These are phyloP conservation scores for Myripristis jacobus DNA, from an alignment of 2,797 vertebrate genomes.

Conservation along the genomic window DNA sequence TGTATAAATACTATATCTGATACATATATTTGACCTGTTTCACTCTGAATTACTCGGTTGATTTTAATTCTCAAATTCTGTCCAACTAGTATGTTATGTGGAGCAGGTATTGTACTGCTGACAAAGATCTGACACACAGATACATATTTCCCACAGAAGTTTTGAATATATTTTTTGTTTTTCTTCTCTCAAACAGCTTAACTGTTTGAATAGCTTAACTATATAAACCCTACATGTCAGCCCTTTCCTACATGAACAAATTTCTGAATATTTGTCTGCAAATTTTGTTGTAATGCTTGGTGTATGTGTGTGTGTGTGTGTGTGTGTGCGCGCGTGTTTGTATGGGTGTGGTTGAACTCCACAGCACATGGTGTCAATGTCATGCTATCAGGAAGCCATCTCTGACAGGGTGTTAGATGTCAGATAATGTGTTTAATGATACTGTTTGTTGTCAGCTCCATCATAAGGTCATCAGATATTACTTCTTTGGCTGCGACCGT, in stretches of 20 bases:
- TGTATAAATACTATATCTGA: too few relatives aligned
- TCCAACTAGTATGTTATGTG: conserved; percentile 20
- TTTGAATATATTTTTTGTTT: conserved; percentile 10
- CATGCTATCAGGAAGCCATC: conserved; percentile 33
- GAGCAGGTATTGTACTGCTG: conserved; percentile 33
- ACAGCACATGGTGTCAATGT: conserved; percentile 37
- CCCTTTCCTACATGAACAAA: not conserved
- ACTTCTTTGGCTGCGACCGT: not conserved
- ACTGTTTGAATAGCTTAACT: not conserved
- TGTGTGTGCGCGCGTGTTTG: conserved; percentile 4
- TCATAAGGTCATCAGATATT: not conserved
- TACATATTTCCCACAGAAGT: conserved; percentile 17
- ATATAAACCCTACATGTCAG: not conserved
- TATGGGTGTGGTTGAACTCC: conserved; percentile 40
- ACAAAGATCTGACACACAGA: conserved; percentile 41
- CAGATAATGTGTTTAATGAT: conserved; percentile 33
- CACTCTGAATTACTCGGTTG: not conserved
- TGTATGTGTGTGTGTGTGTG: not conserved
- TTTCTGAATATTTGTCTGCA: not conserved
- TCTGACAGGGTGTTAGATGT: conserved; percentile 50
- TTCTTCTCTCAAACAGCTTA: not conserved
- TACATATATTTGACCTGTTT: not conserved
- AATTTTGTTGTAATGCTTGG: not conserved
- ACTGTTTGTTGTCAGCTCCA: conserved; percentile 1
- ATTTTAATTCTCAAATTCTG: conserved; percentile 8